Evolutionary conservation across 2,797 vertebrate species (phyloP).

Genomic region (Sebastes iracundus): DNA sequence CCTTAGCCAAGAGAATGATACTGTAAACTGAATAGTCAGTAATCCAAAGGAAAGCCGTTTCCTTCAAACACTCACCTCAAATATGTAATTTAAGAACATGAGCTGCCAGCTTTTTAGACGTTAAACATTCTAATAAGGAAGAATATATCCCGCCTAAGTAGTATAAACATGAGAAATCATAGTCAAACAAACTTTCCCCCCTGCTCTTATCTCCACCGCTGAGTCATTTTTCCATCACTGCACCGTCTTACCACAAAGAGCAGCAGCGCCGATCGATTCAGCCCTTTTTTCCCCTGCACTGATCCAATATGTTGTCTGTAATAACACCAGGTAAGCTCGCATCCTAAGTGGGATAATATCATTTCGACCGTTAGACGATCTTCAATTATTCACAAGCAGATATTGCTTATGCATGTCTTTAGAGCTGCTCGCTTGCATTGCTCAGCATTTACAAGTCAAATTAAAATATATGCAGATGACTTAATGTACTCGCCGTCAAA

Average conservation of each 20-base stretch:
- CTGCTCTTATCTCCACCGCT: conserved; percentile 12
- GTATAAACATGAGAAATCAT: conserved; percentile 37
- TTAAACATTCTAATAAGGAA: conserved; percentile 1
- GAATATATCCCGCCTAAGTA: conserved; percentile 3
- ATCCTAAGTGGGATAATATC: conserved; percentile 60
- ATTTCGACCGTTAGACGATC: conserved; percentile 42
- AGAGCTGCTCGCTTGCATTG: conserved; percentile 41
- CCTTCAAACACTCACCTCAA: neutral
- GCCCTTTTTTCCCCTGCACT: conserved; percentile 18
- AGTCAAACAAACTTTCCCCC: conserved; percentile 21
- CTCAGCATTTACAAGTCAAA: conserved; percentile 51
- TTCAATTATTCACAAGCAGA: conserved; percentile 71
- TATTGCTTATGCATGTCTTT: conserved; percentile 63
- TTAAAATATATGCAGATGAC: conserved; percentile 27
- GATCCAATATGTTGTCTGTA: conserved; percentile 62
- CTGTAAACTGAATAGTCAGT: neutral
- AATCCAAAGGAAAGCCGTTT: neutral
- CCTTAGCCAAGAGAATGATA: neutral
- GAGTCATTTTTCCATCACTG: conserved; percentile 44
- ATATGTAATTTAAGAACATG: neutral
- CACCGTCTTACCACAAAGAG: conserved; percentile 53
- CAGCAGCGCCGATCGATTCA: conserved; percentile 40
- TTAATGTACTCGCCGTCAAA: conserved; percentile 6
- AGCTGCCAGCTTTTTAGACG: neutral
- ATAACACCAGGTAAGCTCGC: conserved; percentile 57